phyloP scores from a whole-genome alignment of 1,140 invertebrate genomes.

The Drosophila pallidifrons region DNA sequence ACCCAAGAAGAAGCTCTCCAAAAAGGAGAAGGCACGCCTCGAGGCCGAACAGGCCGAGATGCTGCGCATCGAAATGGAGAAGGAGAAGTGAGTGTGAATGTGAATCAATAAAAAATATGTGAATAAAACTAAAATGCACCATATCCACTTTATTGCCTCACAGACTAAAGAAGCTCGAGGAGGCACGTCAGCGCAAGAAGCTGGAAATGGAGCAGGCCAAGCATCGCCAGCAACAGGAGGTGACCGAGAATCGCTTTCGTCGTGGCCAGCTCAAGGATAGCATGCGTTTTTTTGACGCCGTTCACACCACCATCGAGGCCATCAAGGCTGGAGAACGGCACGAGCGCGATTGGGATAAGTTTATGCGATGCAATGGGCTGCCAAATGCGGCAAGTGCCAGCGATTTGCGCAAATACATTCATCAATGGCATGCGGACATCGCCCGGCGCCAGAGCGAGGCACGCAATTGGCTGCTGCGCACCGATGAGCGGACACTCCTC shows the following conservation, averaged over 20 bases:
- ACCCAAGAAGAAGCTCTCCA: constrained; percentile 85
- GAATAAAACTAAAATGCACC: too few species aligned
- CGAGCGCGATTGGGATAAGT: constrained; percentile 87
- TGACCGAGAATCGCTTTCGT: constrained; percentile 74
- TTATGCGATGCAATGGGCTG: constrained; percentile 88
- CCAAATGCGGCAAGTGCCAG: constrained; percentile 87
- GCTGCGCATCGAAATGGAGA: constrained; percentile 84
- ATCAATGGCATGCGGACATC: constrained; percentile 87
- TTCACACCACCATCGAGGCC: constrained; percentile 65
- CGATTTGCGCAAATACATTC: constrained; percentile 88
- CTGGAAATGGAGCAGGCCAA: constrained; percentile 84
- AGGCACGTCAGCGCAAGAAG: constrained; percentile 79
- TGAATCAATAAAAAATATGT: too few species aligned
- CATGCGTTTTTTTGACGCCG: constrained; percentile 68
- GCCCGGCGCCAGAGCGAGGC: constrained; percentile 85
- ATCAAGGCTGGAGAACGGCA: constrained; percentile 70
- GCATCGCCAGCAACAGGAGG: constrained; percentile 75
- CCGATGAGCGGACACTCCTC: constrained; percentile 80
- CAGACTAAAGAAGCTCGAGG: constrained; percentile 80
- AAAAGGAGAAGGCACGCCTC: constrained; percentile 85
- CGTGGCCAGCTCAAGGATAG: constrained; percentile 74
- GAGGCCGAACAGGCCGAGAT: constrained; percentile 85
- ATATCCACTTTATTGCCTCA: not conserved
- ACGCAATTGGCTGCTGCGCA: constrained; percentile 83
- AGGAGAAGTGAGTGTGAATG: constrained; percentile 73